These are phyloP conservation scores for Neosilurus hyrtlii DNA, from an alignment of 2,797 vertebrate genomes.

Conservation along the genomic window DNA sequence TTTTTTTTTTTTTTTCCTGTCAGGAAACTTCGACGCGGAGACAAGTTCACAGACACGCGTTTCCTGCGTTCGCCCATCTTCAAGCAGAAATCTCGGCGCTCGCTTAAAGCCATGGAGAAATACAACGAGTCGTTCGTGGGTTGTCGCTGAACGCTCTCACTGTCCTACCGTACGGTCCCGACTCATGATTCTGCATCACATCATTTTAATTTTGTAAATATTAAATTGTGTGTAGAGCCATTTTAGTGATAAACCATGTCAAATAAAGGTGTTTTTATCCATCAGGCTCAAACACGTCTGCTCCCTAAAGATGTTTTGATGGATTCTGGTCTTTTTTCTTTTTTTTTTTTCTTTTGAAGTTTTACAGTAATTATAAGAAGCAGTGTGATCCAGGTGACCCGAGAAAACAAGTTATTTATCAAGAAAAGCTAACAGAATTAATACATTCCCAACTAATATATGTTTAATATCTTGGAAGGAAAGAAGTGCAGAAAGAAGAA, in stretches of 20 bases:
- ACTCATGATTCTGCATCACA: background rate
- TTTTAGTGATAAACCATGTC: conserved; percentile 13
- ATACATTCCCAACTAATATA: no score
- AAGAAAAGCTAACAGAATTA: no score
- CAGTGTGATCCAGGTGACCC: background rate
- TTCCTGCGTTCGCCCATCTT: conserved; percentile 91
- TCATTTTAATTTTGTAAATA: background rate
- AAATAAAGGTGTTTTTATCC: conserved; percentile 31
- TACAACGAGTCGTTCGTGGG: conserved; percentile 80
- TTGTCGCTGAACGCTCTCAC: conserved; percentile 59
- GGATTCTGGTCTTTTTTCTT: background rate
- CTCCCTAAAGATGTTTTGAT: background rate
- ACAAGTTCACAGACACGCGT: conserved; percentile 85
- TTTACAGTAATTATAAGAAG: background rate
- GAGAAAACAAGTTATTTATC: background rate
- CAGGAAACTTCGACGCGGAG: conserved; percentile 94
- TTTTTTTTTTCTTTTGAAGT: no score
- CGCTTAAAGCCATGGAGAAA: conserved; percentile 68
- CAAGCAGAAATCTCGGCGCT: conserved; percentile 72
- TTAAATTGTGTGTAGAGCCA: background rate
- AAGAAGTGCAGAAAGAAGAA: no score
- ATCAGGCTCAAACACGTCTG: background rate
- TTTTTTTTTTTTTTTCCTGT: background rate
- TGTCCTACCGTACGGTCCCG: no score
- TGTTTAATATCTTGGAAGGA: no score